Percentiles rank a stretch among this genome's conserved stretches.
Conservation (phyloP, 2,888 invertebrate genomes). For the Aleiodes alternator region DNA sequence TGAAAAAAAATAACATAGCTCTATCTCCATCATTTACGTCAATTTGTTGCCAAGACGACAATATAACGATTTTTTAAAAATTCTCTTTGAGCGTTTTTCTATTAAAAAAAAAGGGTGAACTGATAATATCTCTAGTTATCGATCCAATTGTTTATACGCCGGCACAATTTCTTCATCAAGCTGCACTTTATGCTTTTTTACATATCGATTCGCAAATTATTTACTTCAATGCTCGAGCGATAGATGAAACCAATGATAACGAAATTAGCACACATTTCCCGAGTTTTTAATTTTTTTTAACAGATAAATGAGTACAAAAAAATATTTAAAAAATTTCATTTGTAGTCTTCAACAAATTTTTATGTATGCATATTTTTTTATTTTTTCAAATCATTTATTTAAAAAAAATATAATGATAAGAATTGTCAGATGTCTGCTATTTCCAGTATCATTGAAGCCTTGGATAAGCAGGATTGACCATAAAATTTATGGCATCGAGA, state of each 20-base stretch:
- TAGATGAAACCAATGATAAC: background rate
- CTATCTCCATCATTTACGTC: too few species aligned
- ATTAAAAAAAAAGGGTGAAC: slow-evolving; percentile 62
- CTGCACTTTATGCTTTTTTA: slow-evolving; percentile 30
- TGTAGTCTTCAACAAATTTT: too few species aligned
- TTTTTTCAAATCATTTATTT: background rate
- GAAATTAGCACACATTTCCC: too few species aligned
- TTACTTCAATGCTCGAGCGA: background rate
- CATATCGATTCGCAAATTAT: background rate
- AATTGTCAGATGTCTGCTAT: too few species aligned
- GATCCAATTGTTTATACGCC: slow-evolving; percentile 75
- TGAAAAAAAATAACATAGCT: too few species aligned
- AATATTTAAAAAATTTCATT: too few species aligned
- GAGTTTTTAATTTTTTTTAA: too few species aligned
- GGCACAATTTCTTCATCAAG: slow-evolving; percentile 68
- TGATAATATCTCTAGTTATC: slow-evolving; percentile 75
- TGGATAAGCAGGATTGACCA: slow-evolving; percentile 45
- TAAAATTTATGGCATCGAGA: slow-evolving; percentile 70
- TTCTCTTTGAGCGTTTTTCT: background rate
- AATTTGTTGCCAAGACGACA: too few species aligned
- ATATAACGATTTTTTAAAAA: too few species aligned
- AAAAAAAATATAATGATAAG: too few species aligned
- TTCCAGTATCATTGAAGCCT: background rate
- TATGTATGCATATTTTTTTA: background rate
- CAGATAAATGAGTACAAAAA: too few species aligned